These are phyloP conservation scores for Julus scandinavius DNA, from an alignment of 2,888 invertebrate species.

Conservation along the genomic window DNA sequence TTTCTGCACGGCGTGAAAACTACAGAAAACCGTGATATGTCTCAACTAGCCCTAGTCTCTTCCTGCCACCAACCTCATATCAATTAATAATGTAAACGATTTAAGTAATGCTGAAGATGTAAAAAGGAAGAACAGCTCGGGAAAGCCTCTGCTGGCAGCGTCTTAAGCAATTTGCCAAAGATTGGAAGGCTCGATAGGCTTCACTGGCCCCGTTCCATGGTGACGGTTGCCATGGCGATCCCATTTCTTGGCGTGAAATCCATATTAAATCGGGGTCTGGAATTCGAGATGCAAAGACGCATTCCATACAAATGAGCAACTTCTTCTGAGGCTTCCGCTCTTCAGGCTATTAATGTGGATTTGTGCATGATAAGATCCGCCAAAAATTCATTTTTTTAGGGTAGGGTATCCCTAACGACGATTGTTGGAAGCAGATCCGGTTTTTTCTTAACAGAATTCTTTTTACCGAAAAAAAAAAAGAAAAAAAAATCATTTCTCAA, in stretches of 20 bases:
- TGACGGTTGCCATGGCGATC: slow-evolving; percentile 1
- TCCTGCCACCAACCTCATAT: not conserved
- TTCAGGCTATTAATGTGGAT: not conserved
- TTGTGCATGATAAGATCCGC: not conserved
- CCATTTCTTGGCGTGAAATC: not conserved
- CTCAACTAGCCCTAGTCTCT: not conserved
- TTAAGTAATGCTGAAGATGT: too few relatives aligned
- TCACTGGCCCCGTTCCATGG: not conserved
- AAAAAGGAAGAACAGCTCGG: not conserved
- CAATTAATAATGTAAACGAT: not conserved
- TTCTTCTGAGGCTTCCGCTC: not conserved
- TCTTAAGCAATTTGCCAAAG: slow-evolving; percentile 1
- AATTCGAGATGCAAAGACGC: not conserved
- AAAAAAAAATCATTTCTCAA: too few relatives aligned
- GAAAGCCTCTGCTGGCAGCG: not conserved
- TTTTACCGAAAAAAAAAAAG: too few relatives aligned
- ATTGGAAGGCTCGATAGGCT: not conserved
- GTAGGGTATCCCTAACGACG: too few relatives aligned
- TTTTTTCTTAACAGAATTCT: too few relatives aligned
- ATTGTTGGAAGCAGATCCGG: too few relatives aligned
- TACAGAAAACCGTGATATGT: too few relatives aligned
- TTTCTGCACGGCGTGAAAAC: too few relatives aligned
- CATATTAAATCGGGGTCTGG: not conserved
- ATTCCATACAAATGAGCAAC: not conserved
- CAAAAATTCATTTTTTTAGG: not conserved